Base-by-base conservation (phyloP, 2,888 invertebrate species). In the Drosophila helvetica region DNA sequence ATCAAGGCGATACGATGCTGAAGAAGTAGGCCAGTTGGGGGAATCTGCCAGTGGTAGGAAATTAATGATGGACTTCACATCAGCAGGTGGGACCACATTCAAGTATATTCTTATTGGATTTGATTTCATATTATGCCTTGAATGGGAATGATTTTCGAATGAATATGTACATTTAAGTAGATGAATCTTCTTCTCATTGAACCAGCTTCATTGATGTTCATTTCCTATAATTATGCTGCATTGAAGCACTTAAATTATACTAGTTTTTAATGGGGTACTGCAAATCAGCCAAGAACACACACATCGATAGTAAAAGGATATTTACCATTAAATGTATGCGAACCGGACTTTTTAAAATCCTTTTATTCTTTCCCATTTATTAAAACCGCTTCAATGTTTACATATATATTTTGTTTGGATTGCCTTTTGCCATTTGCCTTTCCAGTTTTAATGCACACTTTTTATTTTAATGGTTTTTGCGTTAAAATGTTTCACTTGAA, bases 1-100 rank as follows among this genome's bases (percentile, higher is more conserved):
- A 10, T 47, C 38, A n/a, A 27, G 42, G 9, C 15, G 8, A 59
- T n/a, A 7, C 45, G 42, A 7, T 15, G 15, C 7, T 0, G 38
- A 54, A 54, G 65, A 65, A 65, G 67, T 65, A 67, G 65, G 67
- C 47, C 65, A 66, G 30, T 65, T 66, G 65, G 66, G 10, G 65
- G 54, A 43, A 54, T 53, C 47, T 48, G 66, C 42, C 65, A 66
- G 47, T 48, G 54, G 42, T 18, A 18, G 55, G 48, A 67, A 48
- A 65, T 65, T 67, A 65, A 65, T 65, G 67, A 67, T 55, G 46
- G 22, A 19, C n/a, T 18, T n/a, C 33, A 15, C 8, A 48, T 22
- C n/a, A 12, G 18, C 54, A 54, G 47, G 54, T 66, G 47, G 22
- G 17, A 22, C 10, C 12, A 18, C 30, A 33, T 22, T 38, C 38